A percentile compares a stretch with the other conserved stretches of the same genome.
phyloP scores from a whole-genome alignment of 2,888 invertebrate genomes.

The Drosophila siamana region DNA sequence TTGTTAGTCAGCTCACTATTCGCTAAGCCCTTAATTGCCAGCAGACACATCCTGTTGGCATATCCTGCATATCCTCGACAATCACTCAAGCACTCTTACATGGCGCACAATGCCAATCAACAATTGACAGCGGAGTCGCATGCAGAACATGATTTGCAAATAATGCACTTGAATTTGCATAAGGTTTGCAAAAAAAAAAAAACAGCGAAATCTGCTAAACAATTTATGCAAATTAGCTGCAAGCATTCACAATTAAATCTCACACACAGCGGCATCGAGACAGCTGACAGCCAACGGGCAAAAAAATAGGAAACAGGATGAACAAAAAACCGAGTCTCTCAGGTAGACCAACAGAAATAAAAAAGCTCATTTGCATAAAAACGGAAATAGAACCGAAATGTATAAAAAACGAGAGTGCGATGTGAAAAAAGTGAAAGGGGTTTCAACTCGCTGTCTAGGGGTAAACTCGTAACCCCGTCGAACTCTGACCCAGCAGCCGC shows the following conservation, averaged over 20 bases:
- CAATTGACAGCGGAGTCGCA: slow-evolving; percentile 80
- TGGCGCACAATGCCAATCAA: slow-evolving; percentile 41
- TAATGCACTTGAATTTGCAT: slow-evolving; percentile 84
- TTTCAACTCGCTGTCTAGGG: slow-evolving; percentile 32
- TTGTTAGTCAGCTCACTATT: slow-evolving; percentile 41
- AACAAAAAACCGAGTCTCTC: slow-evolving; percentile 32
- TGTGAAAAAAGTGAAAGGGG: slow-evolving; percentile 69
- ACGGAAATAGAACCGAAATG: slow-evolving; percentile 18
- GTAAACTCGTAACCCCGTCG: slow-evolving; percentile 46
- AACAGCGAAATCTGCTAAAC: slow-evolving; percentile 22
- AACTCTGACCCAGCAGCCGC: slow-evolving; percentile 47
- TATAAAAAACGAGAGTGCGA: slow-evolving; percentile 49
- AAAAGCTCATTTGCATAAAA: slow-evolving; percentile 79
- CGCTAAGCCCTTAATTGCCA: slow-evolving; percentile 68
- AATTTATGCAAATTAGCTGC: slow-evolving; percentile 73
- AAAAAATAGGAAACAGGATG: slow-evolving; percentile 9
- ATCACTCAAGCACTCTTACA: slow-evolving; percentile 57
- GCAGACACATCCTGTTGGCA: slow-evolving; percentile 16
- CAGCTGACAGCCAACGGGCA: slow-evolving; percentile 58
- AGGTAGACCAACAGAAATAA: slow-evolving; percentile 59
- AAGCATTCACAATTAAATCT: slow-evolving; percentile 68
- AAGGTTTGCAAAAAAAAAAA: slow-evolving; percentile 58
- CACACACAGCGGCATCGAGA: slow-evolving; percentile 11
- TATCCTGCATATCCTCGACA: slow-evolving; percentile 30
- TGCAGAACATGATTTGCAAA: slow-evolving; percentile 83